A percentile compares a stretch with the other conserved stretches of the same genome.
These are phyloP conservation scores for Meda fulgida DNA, from an alignment of 2,797 vertebrate genomes.

Conservation along the genomic window DNA sequence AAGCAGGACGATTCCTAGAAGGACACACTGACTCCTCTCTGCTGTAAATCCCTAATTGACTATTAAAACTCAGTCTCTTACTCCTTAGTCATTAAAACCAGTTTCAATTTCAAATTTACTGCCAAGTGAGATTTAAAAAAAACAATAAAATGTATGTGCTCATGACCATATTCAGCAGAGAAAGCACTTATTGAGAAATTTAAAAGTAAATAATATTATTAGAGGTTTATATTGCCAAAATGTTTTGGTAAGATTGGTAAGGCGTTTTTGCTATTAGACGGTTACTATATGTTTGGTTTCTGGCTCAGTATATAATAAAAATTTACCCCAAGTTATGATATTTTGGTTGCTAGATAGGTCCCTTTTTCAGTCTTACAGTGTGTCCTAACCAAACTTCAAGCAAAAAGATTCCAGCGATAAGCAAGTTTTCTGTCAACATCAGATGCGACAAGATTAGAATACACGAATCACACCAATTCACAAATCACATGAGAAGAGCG, in stretches of 20 bases:
- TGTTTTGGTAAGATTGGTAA: neutral
- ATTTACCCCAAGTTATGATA: neutral
- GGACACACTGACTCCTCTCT: conserved; percentile 54
- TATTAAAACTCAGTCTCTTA: conserved; percentile 72
- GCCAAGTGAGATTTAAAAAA: neutral
- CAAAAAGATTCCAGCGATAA: neutral
- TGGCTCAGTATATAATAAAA: neutral
- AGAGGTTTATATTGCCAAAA: neutral
- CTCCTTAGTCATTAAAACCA: conserved; percentile 68
- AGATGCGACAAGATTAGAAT: neutral
- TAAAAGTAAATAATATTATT: neutral
- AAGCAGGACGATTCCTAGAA: conserved; percentile 55
- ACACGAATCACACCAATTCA: neutral
- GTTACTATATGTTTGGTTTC: neutral
- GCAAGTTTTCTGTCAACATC: neutral
- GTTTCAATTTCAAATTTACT: conserved; percentile 67
- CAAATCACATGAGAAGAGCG: neutral
- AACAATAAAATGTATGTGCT: neutral
- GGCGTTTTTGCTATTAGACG: neutral
- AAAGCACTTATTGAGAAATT: neutral
- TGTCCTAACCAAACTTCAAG: neutral
- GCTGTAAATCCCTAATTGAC: conserved; percentile 73
- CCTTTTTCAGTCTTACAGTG: neutral
- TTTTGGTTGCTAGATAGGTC: neutral
- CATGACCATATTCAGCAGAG: neutral